Percentiles rank a stretch among this genome's conserved stretches.
These are phyloP conservation scores for Syngnathus rostellatus DNA, from an alignment of 2,797 vertebrate species.

Conservation along the genomic window DNA sequence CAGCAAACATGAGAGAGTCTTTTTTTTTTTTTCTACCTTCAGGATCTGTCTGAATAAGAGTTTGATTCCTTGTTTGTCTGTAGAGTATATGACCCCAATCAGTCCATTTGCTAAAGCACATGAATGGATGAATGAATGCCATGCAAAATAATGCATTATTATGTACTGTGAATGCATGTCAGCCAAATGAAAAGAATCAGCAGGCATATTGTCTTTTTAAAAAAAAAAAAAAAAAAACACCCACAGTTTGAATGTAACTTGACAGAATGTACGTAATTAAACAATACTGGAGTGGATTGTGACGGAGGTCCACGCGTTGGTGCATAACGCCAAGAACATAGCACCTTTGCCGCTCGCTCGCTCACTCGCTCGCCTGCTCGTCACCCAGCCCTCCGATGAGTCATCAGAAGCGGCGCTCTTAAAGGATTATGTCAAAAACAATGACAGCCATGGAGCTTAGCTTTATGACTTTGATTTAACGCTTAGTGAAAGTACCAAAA, in stretches of 20 bases:
- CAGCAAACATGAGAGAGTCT: no score
- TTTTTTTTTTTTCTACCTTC: no score
- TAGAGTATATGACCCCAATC: background rate
- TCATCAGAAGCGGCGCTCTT: constrained; percentile 27
- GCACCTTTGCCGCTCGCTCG: constrained; percentile 3
- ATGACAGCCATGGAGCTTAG: constrained; percentile 12
- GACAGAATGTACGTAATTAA: constrained; percentile 16
- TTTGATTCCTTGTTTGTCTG: no score
- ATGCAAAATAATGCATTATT: background rate
- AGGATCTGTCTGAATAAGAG: no score
- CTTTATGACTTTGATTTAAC: background rate
- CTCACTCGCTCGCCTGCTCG: background rate
- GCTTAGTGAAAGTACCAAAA: background rate
- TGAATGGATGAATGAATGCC: background rate
- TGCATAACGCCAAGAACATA: constrained; percentile 24
- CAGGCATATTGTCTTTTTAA: background rate
- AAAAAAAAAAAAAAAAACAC: no score
- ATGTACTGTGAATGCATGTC: background rate
- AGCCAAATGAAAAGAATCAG: constrained; percentile 7
- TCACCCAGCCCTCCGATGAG: constrained; percentile 32
- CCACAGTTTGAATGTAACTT: constrained; percentile 5
- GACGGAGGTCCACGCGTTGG: constrained; percentile 18
- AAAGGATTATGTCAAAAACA: constrained; percentile 29
- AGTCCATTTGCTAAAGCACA: background rate
- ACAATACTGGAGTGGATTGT: constrained; percentile 21